phyloP scores from a whole-genome alignment of 2,888 invertebrate species.

The Chrysolina oricalcia region DNA sequence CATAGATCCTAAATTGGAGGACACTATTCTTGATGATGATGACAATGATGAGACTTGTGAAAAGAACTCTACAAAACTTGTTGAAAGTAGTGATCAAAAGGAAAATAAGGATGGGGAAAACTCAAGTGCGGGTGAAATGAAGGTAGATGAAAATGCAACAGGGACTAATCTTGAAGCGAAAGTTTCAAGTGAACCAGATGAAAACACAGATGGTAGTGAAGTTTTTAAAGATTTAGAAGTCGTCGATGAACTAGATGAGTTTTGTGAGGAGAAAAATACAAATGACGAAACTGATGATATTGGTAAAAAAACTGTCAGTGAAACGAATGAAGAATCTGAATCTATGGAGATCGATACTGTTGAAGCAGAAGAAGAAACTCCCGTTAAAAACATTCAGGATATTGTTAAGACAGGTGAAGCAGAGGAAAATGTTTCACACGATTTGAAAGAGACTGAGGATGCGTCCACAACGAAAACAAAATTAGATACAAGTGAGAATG shows the following conservation, averaged over 20 bases:
- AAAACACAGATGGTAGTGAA: conserved; percentile 7
- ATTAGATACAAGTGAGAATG: neutral
- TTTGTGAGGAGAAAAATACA: conserved; percentile 5
- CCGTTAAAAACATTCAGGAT: neutral
- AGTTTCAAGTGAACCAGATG: neutral
- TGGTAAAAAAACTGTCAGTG: conserved; percentile 23
- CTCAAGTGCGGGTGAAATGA: neutral
- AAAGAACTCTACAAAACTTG: conserved; percentile 22
- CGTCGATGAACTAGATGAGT: conserved; percentile 31
- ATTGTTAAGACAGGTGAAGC: no score
- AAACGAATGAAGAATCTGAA: neutral
- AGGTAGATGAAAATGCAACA: neutral
- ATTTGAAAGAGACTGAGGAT: neutral
- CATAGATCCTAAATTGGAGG: conserved; percentile 56
- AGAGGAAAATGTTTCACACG: neutral
- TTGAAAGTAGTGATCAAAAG: neutral
- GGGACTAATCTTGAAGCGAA: neutral
- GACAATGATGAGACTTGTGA: conserved; percentile 28
- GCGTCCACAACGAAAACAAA: neutral
- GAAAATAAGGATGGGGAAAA: neutral
- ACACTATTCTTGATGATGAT: conserved; percentile 55
- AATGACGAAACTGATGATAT: conserved; percentile 26
- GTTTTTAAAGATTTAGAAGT: conserved; percentile 33
- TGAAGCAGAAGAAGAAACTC: conserved; percentile 15
- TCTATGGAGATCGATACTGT: conserved; percentile 26